Evolutionary conservation across 2,888 invertebrate genomes (phyloP).

Genomic region (Cylloceria caligata): DNA sequence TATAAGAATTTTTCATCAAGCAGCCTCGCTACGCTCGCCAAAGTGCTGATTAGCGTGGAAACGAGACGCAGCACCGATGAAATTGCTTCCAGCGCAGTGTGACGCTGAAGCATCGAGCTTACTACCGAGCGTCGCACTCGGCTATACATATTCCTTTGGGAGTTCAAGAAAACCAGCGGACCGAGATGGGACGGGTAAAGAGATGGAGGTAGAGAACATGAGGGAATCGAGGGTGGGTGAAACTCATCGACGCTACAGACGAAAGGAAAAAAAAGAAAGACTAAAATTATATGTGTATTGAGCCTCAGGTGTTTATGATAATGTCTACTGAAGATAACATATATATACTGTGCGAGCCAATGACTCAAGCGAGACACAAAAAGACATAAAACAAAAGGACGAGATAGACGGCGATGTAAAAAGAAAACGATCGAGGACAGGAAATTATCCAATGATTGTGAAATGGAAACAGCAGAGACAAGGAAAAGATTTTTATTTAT

Average conservation of each 20-base stretch:
- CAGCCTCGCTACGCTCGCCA: slow-evolving; percentile 72
- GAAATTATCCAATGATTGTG: slow-evolving; percentile 45
- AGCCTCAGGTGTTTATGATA: slow-evolving; percentile 10
- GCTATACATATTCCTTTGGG: slow-evolving; percentile 39
- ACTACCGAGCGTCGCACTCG: background rate
- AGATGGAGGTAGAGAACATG: background rate
- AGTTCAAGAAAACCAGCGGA: slow-evolving; percentile 43
- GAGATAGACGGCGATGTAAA: background rate
- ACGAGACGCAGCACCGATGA: slow-evolving; percentile 70
- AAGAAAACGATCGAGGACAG: slow-evolving; percentile 11
- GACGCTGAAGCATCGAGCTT: slow-evolving; percentile 23
- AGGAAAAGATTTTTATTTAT: slow-evolving; percentile 1
- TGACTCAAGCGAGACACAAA: slow-evolving; percentile 48
- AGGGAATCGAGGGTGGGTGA: slow-evolving; percentile 26
- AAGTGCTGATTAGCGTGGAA: slow-evolving; percentile 79
- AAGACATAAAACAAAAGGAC: background rate
- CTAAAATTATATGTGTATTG: slow-evolving; percentile 28
- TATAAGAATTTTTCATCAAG: slow-evolving; percentile 65
- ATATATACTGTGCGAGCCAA: slow-evolving; percentile 30
- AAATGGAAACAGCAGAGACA: slow-evolving; percentile 17
- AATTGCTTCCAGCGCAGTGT: slow-evolving; percentile 68
- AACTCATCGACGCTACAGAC: slow-evolving; percentile 31
- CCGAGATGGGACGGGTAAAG: slow-evolving; percentile 27
- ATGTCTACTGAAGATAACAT: slow-evolving; percentile 12
- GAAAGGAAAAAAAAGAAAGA: background rate